Conservation (phyloP, 2,113 vertebrate genomes). For the Pygathrix nemaeus region DNA sequence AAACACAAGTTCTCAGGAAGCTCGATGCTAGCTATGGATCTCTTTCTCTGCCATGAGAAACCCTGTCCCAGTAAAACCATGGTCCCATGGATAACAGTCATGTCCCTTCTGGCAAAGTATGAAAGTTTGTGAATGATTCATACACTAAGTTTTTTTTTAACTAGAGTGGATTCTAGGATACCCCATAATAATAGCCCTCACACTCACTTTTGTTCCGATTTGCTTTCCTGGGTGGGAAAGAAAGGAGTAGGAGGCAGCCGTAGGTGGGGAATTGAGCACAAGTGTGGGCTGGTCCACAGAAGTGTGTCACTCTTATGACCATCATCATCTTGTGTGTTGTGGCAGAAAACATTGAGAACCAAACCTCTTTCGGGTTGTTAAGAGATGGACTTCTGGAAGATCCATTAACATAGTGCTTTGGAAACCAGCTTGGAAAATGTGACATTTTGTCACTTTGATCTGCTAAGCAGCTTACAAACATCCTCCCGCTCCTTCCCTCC, state of each 20-base stretch:
- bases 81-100: neutral
- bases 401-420: slow-evolving; percentile 66
- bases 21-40: neutral
- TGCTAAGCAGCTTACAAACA: slow-evolving; percentile 68
- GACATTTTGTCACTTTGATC: slow-evolving; percentile 69
- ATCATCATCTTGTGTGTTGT: neutral
- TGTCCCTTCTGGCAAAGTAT: neutral
- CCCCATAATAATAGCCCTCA: neutral
- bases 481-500: slow-evolving; percentile 49
- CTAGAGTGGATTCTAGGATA: neutral
- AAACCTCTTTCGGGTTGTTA: slow-evolving; percentile 21
- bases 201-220: neutral
- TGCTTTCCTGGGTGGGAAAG: neutral
- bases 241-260: neutral
- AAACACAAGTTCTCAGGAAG: neutral
- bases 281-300: neutral
- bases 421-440: slow-evolving; percentile 74
- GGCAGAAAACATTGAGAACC: slow-evolving; percentile 14
- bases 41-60: neutral
- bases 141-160: neutral
- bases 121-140: neutral
- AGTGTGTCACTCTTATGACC: neutral
- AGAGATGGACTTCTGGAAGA: slow-evolving; percentile 72
- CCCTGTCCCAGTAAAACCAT: too few species aligned
- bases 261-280: neutral